A percentile compares a stretch with the other conserved stretches of the same genome.
These are phyloP conservation scores for Hoplodrina ambigua DNA, from an alignment of 2,888 invertebrate species.

Conservation along the genomic window DNA sequence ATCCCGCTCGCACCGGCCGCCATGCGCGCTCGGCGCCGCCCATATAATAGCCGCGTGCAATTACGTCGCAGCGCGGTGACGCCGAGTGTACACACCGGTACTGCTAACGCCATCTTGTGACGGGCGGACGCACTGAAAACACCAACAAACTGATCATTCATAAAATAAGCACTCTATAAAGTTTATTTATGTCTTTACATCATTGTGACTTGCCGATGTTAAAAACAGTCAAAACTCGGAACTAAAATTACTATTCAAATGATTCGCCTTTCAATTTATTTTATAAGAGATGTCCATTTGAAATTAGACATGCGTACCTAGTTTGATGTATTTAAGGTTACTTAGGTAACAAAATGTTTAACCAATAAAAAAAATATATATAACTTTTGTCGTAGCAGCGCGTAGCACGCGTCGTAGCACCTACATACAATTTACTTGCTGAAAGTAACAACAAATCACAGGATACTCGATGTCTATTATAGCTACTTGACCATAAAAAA, in stretches of 20 bases:
- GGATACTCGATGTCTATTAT: not conserved
- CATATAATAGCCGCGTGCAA: conserved; percentile 89
- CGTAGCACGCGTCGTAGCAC: conserved; percentile 58
- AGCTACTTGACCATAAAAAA: not conserved
- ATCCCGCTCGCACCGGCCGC: conserved; percentile 91
- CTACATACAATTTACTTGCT: not conserved
- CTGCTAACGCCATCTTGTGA: conserved; percentile 84
- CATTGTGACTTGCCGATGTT: not conserved
- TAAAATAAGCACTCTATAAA: not conserved
- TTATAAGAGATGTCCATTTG: not conserved
- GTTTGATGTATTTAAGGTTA: not conserved
- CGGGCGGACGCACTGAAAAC: conserved; percentile 73
- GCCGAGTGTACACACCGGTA: conserved; percentile 60
- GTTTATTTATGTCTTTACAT: not conserved
- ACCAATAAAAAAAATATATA: not conserved
- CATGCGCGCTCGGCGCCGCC: conserved; percentile 89
- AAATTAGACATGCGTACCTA: not conserved
- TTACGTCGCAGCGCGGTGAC: conserved; percentile 79
- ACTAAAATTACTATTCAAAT: too few relatives aligned
- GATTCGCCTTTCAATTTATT: not conserved
- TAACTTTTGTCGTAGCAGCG: conserved; percentile 50
- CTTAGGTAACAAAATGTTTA: not conserved
- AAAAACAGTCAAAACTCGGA: not conserved
- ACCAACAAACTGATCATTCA: conserved; percentile 1
- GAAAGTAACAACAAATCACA: not conserved